Evolutionary conservation across 2,888 invertebrate genomes (phyloP), one percentile per base, ranked within the genome.

Genomic region (Empis stercorea): DNA sequence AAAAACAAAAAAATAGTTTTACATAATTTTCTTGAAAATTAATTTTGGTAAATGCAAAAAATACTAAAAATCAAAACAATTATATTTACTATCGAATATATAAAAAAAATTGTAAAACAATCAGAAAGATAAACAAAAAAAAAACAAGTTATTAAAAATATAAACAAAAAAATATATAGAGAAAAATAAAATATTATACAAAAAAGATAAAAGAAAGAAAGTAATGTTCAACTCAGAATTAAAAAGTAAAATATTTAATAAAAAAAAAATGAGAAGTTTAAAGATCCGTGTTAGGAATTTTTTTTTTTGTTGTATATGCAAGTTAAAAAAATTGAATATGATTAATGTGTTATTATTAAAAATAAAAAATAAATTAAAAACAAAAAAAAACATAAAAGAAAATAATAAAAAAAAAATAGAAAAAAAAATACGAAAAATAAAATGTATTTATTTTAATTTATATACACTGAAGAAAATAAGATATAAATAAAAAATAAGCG

Each of bases 401-500:
- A 36, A 15, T 36, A 20, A 4, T 14, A 40, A 40, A 40, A 14
- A n/a, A n/a, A 20, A 40, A 23, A n/a, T n/a, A n/a, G n/a, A n/a
- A 13, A 40, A 27, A 40, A 20, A 40, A 40, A 40, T 23, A 40
- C 40, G 40, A 40, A 40, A 40, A 40, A 40, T 23, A 40, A 40
- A 27, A 40, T 40, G 40, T 64, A 64, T 64, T 64, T 65, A 65
- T 65, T 65, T 65, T 65, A 65, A 65, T 65, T 65, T 64, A 65
- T 65, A 65, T 65, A 65, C 65, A 65, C 56, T 55, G 51, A 55
- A 62, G 64, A 64, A 63, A 63, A 61, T 63, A 60, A 65, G 63
- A 65, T 63, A 64, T 59, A 62, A 62, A 59, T 57, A 61, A 58
- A 61, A 61, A 56, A 57, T 61, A 61, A 40, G 40, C 40, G 40